Conservation (phyloP, 2,888 invertebrate genomes). For the Azorinus chamasolen region DNA sequence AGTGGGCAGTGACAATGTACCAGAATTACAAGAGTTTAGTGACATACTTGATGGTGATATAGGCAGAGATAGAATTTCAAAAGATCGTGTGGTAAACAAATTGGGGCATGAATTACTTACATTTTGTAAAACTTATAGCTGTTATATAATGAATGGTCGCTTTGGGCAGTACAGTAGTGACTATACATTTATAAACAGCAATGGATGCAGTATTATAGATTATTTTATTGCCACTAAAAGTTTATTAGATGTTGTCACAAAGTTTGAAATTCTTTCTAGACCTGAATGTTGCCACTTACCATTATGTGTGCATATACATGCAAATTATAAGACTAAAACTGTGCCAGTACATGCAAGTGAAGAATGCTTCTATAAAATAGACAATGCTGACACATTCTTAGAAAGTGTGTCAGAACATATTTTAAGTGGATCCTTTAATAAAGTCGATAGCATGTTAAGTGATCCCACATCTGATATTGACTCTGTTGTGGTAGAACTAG, state of each 20-base stretch:
- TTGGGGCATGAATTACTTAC: not conserved
- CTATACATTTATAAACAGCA: slow-evolving; percentile 6
- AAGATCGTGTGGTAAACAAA: not conserved
- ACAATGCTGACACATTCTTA: too few species aligned
- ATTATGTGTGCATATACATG: too few species aligned
- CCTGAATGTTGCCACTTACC: slow-evolving; percentile 1
- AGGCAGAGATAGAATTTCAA: not conserved
- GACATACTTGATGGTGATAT: not conserved
- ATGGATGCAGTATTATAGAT: slow-evolving; percentile 18
- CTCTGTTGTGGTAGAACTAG: too few species aligned
- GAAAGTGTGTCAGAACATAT: too few species aligned
- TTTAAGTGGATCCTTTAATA: too few species aligned
- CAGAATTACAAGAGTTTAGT: slow-evolving; percentile 2
- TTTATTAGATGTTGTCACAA: not conserved
- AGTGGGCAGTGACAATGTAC: not conserved
- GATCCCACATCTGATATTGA: too few species aligned
- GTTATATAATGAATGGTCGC: slow-evolving; percentile 12
- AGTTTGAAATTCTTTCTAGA: not conserved
- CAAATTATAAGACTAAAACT: too few species aligned
- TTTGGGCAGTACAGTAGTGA: slow-evolving; percentile 2
- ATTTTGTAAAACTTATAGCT: slow-evolving; percentile 5
- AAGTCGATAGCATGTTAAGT: too few species aligned
- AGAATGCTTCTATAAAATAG: too few species aligned
- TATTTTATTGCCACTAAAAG: slow-evolving; percentile 5
- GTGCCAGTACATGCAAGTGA: too few species aligned